Percentiles rank a stretch among this genome's conserved stretches.
Conservation (phyloP, 2,888 invertebrate genomes). For the Anticlea derivata region DNA sequence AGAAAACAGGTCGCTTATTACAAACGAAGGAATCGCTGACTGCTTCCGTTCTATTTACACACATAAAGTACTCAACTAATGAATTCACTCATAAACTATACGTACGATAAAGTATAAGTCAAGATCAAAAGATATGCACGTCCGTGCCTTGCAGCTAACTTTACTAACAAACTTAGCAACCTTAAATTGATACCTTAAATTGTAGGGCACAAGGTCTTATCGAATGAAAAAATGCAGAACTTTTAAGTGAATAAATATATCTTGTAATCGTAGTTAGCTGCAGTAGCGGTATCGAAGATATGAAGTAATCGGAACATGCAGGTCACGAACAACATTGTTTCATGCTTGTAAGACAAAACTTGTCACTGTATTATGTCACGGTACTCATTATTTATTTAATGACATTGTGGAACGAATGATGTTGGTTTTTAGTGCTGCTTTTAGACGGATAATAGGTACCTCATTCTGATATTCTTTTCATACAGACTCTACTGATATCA, state of each 20-base stretch:
- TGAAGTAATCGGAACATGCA: constrained; percentile 17
- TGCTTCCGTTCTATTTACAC: constrained; percentile 80
- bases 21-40: constrained; percentile 48
- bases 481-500: no score
- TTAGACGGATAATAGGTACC: background rate
- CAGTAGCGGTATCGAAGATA: constrained; percentile 24
- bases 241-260: constrained; percentile 10
- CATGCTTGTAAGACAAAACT: constrained; percentile 17
- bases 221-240: constrained; percentile 1
- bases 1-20: constrained; percentile 9
- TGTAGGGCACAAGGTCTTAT: constrained; percentile 5
- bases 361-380: no score
- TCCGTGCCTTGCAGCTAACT: constrained; percentile 49
- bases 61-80: constrained; percentile 67
- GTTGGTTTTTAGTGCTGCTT: background rate
- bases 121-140: constrained; percentile 75
- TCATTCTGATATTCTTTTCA: no score
- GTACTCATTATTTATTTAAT: constrained; percentile 4
- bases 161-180: constrained; percentile 17
- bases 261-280: constrained; percentile 6
- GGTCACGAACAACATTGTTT: constrained; percentile 9
- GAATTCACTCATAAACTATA: constrained; percentile 70
- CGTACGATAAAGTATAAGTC: constrained; percentile 26
- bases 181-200: constrained; percentile 25
- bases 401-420: background rate